These are phyloP conservation scores for Polyergus mexicanus DNA, from an alignment of 1,140 invertebrate genomes.

Conservation along the genomic window DNA sequence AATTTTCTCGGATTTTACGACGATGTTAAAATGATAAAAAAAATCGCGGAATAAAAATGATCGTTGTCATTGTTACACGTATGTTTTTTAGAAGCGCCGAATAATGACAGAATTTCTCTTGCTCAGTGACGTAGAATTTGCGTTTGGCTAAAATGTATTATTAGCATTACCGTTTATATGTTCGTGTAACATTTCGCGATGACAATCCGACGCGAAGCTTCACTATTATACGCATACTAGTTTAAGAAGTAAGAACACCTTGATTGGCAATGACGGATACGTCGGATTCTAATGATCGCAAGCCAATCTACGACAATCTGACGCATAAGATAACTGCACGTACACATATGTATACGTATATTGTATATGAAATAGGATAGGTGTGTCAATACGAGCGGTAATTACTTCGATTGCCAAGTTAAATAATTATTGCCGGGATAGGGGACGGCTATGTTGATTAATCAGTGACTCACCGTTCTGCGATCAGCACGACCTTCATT, in stretches of 20 bases:
- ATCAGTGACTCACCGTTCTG: constrained; percentile 72
- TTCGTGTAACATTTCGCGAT: constrained; percentile 61
- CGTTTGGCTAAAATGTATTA: constrained; percentile 29
- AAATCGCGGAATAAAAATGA: neutral
- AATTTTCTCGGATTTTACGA: constrained; percentile 19
- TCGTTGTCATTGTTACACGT: neutral
- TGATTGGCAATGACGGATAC: constrained; percentile 64
- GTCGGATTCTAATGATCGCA: constrained; percentile 51
- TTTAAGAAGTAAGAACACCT: constrained; percentile 39
- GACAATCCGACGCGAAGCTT: constrained; percentile 52
- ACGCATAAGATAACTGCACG: constrained; percentile 55
- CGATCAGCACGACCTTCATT: constrained; percentile 25
- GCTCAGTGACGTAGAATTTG: neutral
- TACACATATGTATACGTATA: neutral
- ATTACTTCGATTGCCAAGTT: constrained; percentile 68
- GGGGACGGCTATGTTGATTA: constrained; percentile 58
- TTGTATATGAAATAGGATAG: constrained; percentile 36
- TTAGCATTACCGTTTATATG: constrained; percentile 44
- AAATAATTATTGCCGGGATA: constrained; percentile 66
- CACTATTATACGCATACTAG: constrained; percentile 18
- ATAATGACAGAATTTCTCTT: neutral
- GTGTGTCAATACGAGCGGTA: constrained; percentile 67
- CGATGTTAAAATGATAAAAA: neutral
- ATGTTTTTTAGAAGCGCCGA: neutral
- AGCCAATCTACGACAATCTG: constrained; percentile 48